Evolutionary conservation across 1,140 invertebrate species (phyloP), one percentile per base, ranked within the genome.

Genomic region (Drosophila takahashii): DNA sequence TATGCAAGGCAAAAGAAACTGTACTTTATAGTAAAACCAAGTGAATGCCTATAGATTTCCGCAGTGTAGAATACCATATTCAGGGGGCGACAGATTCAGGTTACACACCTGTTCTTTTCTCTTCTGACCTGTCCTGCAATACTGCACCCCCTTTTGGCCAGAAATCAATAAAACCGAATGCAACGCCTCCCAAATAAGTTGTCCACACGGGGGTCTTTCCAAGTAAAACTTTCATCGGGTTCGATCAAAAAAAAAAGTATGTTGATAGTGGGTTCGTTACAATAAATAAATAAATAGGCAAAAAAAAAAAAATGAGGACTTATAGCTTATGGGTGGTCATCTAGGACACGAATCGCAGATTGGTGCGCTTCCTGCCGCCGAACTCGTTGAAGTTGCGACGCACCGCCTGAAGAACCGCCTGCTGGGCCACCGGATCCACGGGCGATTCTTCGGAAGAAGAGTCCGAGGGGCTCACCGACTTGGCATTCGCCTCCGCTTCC

Each of bases 281-380:
- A 81, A 86, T 81, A 81, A 76, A 78, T 75, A 86, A 86, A 83
- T 86, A 85, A 81, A 72, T 85, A 70, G 10, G 22, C 52, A 22
- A 72, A 69, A 51, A 77, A 83, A 81, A 72, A 77, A 69, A 51
- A 77, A 83, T 80, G 61, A 41, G 34, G 10, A n/a, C 18, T 22
- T 37, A 27, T 16, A 22, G 16, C 15, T 13, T 16, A 13, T 39
- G 3, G 26, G n/a, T 11, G n/a, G 8, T 1, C 11, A 16, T 26
- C 60, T 61, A 89, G 57, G 90, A 75, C 11, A 62, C 71, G 39
- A 90, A 78, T 18, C 71, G 79, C 29, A 90, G 51, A 37, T 78
- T 86, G 26, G 86, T 64, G 18, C 90, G 90, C 48, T 91, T 91
- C 50, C 90, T 77, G 16, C 64, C 65, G 0, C 90, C 90, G 18